Evolutionary conservation across 2,888 invertebrate species (phyloP).

Genomic region (Isotomurus palustris): DNA sequence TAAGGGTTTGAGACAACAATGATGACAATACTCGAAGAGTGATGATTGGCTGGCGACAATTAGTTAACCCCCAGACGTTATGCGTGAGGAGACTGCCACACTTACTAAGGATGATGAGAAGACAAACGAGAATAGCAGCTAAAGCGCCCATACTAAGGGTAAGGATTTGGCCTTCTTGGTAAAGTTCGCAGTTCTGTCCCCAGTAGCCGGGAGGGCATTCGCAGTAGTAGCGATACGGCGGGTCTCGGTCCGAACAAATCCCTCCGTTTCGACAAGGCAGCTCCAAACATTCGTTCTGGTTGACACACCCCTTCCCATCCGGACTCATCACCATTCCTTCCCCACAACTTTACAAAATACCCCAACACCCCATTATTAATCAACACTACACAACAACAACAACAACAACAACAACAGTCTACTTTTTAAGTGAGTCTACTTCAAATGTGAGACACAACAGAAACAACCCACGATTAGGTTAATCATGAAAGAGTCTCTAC

Average conservation of each 20-base stretch:
- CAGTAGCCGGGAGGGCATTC: constrained; percentile 74
- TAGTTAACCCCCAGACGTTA: neutral
- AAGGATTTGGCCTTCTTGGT: constrained; percentile 89
- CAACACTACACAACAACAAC: no score
- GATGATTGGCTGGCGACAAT: neutral
- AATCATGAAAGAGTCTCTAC: no score
- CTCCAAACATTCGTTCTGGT: constrained; percentile 90
- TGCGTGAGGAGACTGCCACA: constrained; percentile 46
- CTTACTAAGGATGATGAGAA: constrained; percentile 86
- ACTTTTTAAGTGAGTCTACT: no score
- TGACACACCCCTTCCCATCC: constrained; percentile 87
- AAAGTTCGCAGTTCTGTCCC: constrained; percentile 90
- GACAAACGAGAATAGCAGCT: constrained; percentile 91
- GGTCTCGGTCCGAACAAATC: constrained; percentile 86
- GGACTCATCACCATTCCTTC: constrained; percentile 85
- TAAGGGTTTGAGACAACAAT: no score
- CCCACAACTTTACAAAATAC: constrained; percentile 82
- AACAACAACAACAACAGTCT: no score
- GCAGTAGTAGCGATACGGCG: constrained; percentile 77
- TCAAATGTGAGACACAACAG: no score
- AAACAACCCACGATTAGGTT: no score
- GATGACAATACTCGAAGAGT: no score
- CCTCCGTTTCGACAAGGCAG: constrained; percentile 90
- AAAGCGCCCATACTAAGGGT: constrained; percentile 89
- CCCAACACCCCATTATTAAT: no score